Base-by-base conservation (phyloP, 2,888 invertebrate genomes). In the Microchrysa polita region DNA sequence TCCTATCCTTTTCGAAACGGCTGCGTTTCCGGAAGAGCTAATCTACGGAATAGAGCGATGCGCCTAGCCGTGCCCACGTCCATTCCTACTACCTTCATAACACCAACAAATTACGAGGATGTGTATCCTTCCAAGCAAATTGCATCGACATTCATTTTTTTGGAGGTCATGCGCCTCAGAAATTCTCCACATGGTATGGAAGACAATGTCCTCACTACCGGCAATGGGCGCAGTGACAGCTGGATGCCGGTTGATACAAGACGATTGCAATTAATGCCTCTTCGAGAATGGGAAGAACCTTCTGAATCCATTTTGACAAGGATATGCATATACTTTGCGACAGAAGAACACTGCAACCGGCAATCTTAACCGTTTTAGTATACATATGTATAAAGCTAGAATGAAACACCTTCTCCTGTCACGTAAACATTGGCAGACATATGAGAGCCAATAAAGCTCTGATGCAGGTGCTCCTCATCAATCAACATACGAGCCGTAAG, bases 141-240 rank as follows among this genome's bases (percentile, higher is more conserved):
- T 69, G 69, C 69, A 69, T 69, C 69, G 55, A 69, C 40, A 57
- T 44, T 57, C 23, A 48, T 52, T 20, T 69, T 67, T 67, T 55
- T 55, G 69, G 69, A 69, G 69, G 69, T 40, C 69, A 69, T 69
- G 69, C 69, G 69, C 69, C 57, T 52, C 42, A 57, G 55, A 69
- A 23, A 20, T 57, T 55, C 22, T 18, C 57, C 42, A 40, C 57
- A 55, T 57, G 42, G 14, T 48, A 55, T 57, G 42, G 14, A 7
- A 12, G 48, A 12, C 48, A 12, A 48, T 48, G 10, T 48, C 12
- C 48, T 48, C 12, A 7, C 48, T 48, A 48, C 48, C 2, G 16
- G 48, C 14, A n/a, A 48, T 48, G 27, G 7, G 27, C 27, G 27
- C 27, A 48, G 48, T 48, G 48, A n/a, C 16, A 48, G 48, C 48